Conservation (phyloP, 2,113 vertebrate genomes). For the Scomber colias region DNA sequence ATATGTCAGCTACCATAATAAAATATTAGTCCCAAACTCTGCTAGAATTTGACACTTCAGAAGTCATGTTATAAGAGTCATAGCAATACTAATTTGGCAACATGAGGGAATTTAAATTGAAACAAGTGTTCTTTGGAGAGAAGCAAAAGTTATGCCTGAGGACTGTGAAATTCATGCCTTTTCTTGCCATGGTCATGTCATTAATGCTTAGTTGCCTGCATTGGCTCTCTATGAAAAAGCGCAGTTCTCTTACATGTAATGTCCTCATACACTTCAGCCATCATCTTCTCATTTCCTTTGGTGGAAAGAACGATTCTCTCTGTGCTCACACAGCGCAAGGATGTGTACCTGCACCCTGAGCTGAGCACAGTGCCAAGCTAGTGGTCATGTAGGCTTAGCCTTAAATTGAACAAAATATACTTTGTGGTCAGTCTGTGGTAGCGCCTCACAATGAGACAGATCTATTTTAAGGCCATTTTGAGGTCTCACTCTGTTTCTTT, state of each 20-base stretch:
- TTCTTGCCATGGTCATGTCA: slow-evolving; percentile 54
- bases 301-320: slow-evolving; percentile 76
- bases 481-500: slow-evolving; percentile 44
- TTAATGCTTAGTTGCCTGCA: slow-evolving; percentile 44
- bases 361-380: slow-evolving; percentile 49
- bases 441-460: slow-evolving; percentile 36
- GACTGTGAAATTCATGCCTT: slow-evolving; percentile 40
- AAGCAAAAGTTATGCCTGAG: slow-evolving; percentile 16
- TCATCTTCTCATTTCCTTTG: slow-evolving; percentile 80
- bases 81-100: slow-evolving; percentile 26
- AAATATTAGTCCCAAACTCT: slow-evolving; percentile 41
- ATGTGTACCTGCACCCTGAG: slow-evolving; percentile 60
- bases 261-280: slow-evolving; percentile 67
- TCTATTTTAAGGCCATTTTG: slow-evolving; percentile 47
- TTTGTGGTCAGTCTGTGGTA: slow-evolving; percentile 59
- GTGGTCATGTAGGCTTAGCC: slow-evolving; percentile 60
- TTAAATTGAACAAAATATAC: slow-evolving; percentile 56
- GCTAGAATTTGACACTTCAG: slow-evolving; percentile 47
- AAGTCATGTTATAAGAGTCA: slow-evolving; percentile 26
- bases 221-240: slow-evolving; percentile 61
- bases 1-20: slow-evolving; percentile 56
- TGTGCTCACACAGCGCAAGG: slow-evolving; percentile 55
- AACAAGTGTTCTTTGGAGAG: slow-evolving; percentile 27
- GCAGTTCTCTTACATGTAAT: slow-evolving; percentile 66
- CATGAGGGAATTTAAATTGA: slow-evolving; percentile 14